Percentiles rank a stretch among this genome's conserved stretches.
phyloP scores from a whole-genome alignment of 1,140 invertebrate genomes.

The Pachyrhynchus sulphureomaculatus region DNA sequence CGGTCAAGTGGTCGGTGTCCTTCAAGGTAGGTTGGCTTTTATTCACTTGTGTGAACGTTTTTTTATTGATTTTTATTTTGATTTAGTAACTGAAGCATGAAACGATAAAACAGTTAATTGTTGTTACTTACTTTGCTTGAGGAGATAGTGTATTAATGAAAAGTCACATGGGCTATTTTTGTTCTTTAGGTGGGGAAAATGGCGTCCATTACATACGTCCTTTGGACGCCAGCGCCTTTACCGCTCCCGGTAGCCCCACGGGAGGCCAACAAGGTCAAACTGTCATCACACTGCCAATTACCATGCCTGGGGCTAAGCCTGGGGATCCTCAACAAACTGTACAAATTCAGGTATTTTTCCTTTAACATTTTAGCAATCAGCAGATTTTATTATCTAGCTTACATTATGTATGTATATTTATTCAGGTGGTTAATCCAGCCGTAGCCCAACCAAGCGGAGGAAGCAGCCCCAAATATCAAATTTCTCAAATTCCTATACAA shows the following conservation, averaged over 20 bases:
- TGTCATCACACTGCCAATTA: conserved; percentile 73
- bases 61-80: too few species aligned
- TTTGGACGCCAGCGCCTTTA: conserved; percentile 63
- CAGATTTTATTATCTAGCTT: too few species aligned
- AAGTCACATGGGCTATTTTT: too few species aligned
- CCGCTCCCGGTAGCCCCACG: conserved; percentile 42
- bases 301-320: conserved; percentile 71
- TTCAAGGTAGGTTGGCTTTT: conserved; percentile 40
- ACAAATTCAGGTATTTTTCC: conserved; percentile 69
- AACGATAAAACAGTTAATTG: too few species aligned
- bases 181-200: conserved; percentile 57
- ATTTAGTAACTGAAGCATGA: background rate
- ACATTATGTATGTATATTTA: too few species aligned
- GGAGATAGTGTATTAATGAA: too few species aligned
- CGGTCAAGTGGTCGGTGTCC: conserved; percentile 51
- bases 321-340: conserved; percentile 72
- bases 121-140: too few species aligned
- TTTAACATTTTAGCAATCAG: background rate
- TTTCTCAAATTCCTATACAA: conserved; percentile 66
- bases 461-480: conserved; percentile 68
- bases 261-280: conserved; percentile 56
- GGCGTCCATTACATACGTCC: conserved; percentile 74
- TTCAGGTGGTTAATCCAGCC: conserved; percentile 31
- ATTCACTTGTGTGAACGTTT: too few species aligned
- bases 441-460: conserved; percentile 42